These are phyloP conservation scores for Genyomyrus donnyi DNA, from an alignment of 2,113 vertebrate species.

Conservation along the genomic window DNA sequence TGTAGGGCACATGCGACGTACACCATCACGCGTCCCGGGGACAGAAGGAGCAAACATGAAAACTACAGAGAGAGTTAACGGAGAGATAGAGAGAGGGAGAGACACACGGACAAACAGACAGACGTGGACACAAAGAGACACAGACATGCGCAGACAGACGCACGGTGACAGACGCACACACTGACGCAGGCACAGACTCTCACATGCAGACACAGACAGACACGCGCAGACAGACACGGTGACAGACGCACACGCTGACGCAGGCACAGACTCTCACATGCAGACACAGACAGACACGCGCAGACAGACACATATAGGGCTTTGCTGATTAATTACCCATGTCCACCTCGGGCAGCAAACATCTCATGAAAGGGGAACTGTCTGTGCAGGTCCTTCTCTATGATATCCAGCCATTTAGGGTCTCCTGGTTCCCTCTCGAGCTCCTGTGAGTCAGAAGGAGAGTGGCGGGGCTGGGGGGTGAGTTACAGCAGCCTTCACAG, in stretches of 20 bases:
- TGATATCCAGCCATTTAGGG: constrained; percentile 85
- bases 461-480: not conserved
- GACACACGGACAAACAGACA: not conserved
- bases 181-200: not conserved
- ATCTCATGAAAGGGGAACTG: constrained; percentile 91
- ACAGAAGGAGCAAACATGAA: not conserved
- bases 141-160: not conserved
- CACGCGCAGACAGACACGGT: not conserved
- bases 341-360: constrained; percentile 82
- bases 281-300: not conserved
- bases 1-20: not conserved
- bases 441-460: constrained; percentile 55
- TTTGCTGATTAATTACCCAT: constrained; percentile 64
- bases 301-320: not conserved
- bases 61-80: not conserved
- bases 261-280: not conserved
- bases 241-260: not conserved
- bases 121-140: no score
- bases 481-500: not conserved
- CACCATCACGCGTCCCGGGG: not conserved
- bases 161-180: not conserved
- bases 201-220: not conserved
- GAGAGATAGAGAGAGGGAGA: not conserved
- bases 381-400: constrained; percentile 83
- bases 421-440: constrained; percentile 76